These are phyloP conservation scores for Caenorhabditis remanei DNA, from an alignment of 1,140 invertebrate genomes.

Conservation along the genomic window DNA sequence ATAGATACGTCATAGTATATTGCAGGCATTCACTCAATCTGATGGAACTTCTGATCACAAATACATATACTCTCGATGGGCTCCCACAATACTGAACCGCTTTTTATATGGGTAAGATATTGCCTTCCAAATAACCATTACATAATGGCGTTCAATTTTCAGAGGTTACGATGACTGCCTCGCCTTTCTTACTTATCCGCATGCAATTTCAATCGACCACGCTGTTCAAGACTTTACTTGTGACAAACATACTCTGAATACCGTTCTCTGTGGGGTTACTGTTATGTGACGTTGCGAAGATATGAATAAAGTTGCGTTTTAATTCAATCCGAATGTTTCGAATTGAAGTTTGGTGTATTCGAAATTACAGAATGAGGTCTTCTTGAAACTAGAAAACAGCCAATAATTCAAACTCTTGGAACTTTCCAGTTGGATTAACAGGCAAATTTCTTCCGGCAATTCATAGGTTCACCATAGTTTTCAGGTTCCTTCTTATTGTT, in stretches of 20 bases:
- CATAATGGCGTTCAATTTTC: background rate
- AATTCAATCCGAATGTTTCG: too few relatives aligned
- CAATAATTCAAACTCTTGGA: too few relatives aligned
- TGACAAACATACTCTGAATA: background rate
- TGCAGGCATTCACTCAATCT: background rate
- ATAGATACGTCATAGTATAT: background rate
- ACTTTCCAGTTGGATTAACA: too few relatives aligned
- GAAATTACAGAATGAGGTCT: too few relatives aligned
- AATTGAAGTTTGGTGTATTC: too few relatives aligned
- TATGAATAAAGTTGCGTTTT: background rate
- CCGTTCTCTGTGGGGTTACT: conserved; percentile 28
- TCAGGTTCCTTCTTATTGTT: too few relatives aligned
- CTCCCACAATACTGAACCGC: background rate
- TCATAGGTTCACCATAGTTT: too few relatives aligned
- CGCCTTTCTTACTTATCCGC: background rate
- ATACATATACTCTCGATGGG: conserved; percentile 2
- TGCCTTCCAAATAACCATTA: too few relatives aligned
- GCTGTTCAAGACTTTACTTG: background rate
- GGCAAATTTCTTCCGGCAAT: too few relatives aligned
- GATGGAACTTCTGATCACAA: conserved; percentile 24
- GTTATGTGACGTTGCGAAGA: background rate
- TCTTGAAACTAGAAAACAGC: too few relatives aligned
- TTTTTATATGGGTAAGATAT: background rate
- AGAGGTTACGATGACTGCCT: background rate
- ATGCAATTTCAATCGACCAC: background rate